A percentile compares a stretch with the other conserved stretches of the same genome.
These are phyloP conservation scores for Serinus canaria DNA, from an alignment of 2,113 vertebrate genomes.

Conservation along the genomic window DNA sequence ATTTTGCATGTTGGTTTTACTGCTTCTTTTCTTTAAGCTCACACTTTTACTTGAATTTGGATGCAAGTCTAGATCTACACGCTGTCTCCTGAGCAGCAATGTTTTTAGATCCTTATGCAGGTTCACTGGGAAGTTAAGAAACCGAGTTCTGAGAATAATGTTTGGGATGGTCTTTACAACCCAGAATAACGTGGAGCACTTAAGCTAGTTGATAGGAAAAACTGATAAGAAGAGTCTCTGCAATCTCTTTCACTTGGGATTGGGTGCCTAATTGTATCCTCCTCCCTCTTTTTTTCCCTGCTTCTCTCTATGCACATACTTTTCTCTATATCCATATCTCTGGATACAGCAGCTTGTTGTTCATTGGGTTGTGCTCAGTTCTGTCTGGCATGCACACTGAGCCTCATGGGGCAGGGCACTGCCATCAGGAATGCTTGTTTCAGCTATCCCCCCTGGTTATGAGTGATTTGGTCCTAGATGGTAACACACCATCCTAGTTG, in stretches of 20 bases:
- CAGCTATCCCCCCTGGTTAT: fast-evolving
- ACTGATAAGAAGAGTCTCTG: background rate
- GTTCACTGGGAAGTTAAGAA: background rate
- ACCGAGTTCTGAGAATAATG: background rate
- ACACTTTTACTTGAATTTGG: background rate
- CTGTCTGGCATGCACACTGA: background rate
- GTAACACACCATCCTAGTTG: background rate
- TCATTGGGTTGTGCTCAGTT: background rate
- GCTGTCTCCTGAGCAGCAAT: background rate
- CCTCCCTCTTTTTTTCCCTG: fast-evolving
- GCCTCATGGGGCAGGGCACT: background rate
- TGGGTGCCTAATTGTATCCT: background rate
- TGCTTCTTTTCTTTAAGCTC: background rate
- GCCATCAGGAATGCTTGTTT: background rate
- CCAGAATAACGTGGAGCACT: background rate
- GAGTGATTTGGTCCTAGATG: background rate
- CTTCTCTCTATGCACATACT: background rate
- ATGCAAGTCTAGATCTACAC: background rate
- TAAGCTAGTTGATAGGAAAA: background rate
- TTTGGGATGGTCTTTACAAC: background rate
- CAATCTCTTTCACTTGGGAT: background rate
- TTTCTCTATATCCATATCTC: background rate
- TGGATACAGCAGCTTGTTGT: background rate
- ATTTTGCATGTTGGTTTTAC: background rate
- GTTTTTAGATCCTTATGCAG: background rate